phyloP scores from a whole-genome alignment of 2,797 vertebrate genomes.

The Chelonia mydas region DNA sequence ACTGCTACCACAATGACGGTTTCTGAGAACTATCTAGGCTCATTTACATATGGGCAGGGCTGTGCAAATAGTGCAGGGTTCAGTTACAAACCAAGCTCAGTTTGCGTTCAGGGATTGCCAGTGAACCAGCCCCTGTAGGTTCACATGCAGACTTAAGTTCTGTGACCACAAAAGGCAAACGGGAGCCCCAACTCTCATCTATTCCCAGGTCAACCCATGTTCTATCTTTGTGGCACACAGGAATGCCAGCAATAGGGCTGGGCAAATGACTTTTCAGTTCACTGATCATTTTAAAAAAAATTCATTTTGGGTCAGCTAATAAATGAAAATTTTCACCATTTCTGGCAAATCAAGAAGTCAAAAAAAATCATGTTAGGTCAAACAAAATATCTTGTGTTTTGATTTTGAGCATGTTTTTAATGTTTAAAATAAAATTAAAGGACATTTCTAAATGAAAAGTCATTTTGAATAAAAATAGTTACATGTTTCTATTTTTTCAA shows the following conservation, averaged over 20 bases:
- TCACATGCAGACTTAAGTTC: neutral
- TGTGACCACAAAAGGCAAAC: neutral
- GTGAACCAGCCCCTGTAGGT: fast-evolving
- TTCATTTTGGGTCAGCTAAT: too few species aligned
- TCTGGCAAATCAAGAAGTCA: too few species aligned
- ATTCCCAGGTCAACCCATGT: neutral
- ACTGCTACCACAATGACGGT: neutral
- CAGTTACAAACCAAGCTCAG: neutral
- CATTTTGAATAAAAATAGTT: too few species aligned
- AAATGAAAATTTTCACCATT: too few species aligned
- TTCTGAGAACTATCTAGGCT: neutral
- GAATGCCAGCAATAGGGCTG: neutral
- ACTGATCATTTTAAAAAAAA: too few species aligned
- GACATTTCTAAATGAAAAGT: too few species aligned
- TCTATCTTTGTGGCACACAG: neutral
- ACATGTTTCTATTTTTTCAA: too few species aligned
- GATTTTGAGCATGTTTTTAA: too few species aligned
- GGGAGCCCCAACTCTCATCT: neutral
- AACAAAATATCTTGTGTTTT: too few species aligned
- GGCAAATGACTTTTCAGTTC: too few species aligned
- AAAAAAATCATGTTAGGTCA: too few species aligned
- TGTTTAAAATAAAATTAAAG: too few species aligned
- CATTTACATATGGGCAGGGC: fast-evolving
- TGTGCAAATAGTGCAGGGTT: fast-evolving
- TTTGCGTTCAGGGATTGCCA: fast-evolving